Base-by-base conservation (phyloP, 2,113 vertebrate genomes). In the Eulacestoma nigropectus region DNA sequence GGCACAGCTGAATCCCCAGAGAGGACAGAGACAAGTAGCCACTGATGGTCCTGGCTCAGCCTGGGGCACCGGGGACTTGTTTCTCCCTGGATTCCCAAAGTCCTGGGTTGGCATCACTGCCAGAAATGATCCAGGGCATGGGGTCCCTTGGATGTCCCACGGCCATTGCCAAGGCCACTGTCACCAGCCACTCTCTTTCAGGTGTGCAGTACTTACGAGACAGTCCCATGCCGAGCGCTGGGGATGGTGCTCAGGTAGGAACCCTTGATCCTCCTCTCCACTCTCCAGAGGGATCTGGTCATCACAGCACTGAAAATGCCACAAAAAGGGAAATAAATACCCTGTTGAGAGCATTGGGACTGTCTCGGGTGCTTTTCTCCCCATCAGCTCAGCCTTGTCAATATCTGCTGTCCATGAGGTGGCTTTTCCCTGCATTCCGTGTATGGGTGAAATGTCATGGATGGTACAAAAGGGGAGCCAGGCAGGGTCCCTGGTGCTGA, bases 181-280 rank as follows among this genome's bases (percentile, higher is more conserved):
- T 90, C 84, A 78, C 73, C 1, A 1, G 39, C 27, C 30, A 2
- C 35, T 98, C 62, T 96, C 94, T 97, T 97, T 39, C 93, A 99
- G 99, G 97, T 98, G 78, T 98, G 98, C 82, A 60, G 97, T 27
- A 94, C 77, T 10, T 99, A 99, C 0, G 96, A 99, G 89, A 98
- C 97, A 0, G 98, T 98, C 57, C 99, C 98, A 0, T 98, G 98
- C 84, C 90, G 75, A 47, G 97, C 96, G 11, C 86, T 98, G 16
- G 98, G 98, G 14, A 90, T 98, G 92, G 98, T 97, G 69, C 87
- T 98, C 70, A 98, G 98, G 98, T 98, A 94, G 95, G 98, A 96
- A 10, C 35, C 44, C 76, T 74, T 21, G 39, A 33, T n/a, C 8
- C 16, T 90, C n/a, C 29, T 30, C 21, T 77, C 46, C 3, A 2